Evolutionary conservation across 2,797 vertebrate species (phyloP).

Genomic region (Nannoperca australis): DNA sequence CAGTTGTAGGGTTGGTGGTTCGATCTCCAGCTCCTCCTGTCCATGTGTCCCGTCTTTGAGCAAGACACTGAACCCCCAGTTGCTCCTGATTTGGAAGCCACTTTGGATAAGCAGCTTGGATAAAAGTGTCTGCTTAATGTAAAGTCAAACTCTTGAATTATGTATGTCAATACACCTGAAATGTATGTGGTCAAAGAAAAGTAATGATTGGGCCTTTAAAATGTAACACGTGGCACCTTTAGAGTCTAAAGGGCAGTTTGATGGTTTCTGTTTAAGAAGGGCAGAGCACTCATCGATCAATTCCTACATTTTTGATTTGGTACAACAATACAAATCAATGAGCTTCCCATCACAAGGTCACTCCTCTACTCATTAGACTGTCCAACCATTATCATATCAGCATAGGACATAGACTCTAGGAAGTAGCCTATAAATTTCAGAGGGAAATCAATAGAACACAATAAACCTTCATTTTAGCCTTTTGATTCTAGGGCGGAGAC

Average conservation of each 20-base stretch:
- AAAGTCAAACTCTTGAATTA: neutral
- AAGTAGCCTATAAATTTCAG: constrained; percentile 46
- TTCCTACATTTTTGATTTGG: constrained; percentile 41
- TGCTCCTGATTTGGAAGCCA: no score
- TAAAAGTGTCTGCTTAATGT: no score
- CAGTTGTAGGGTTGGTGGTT: no score
- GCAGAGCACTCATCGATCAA: constrained; percentile 28
- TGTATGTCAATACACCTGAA: neutral
- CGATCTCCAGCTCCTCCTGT: no score
- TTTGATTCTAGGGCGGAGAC: constrained; percentile 37
- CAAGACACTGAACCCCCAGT: no score
- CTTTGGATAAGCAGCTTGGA: no score
- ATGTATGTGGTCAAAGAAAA: constrained; percentile 3
- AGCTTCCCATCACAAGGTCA: constrained; percentile 38
- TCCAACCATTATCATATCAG: constrained; percentile 53
- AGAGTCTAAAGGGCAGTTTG: constrained; percentile 33
- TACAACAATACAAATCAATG: constrained; percentile 46
- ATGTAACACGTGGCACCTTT: neutral
- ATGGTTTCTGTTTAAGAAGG: constrained; percentile 32
- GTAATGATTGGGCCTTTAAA: neutral
- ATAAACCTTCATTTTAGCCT: constrained; percentile 48
- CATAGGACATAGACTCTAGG: constrained; percentile 24
- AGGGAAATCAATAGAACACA: constrained; percentile 53
- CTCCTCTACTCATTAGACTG: constrained; percentile 40
- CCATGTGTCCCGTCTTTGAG: no score